A percentile compares a stretch with the other conserved stretches of the same genome.
Evolutionary conservation across 35 echinoderm and acorn worm species (phyloP).

Genomic region (Ophioderma brevispina): DNA sequence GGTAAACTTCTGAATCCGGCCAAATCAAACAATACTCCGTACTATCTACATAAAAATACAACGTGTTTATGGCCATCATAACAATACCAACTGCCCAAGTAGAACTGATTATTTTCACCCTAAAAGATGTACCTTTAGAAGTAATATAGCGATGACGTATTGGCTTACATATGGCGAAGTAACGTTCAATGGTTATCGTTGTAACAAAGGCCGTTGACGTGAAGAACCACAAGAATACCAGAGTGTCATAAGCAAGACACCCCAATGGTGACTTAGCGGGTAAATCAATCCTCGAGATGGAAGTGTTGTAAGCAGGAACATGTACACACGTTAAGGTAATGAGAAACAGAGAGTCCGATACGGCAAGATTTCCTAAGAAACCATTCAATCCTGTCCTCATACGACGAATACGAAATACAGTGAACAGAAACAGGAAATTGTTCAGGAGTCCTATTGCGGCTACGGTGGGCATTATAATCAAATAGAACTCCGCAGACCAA

Average conservation of each 20-base stretch:
- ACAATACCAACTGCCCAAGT: neutral
- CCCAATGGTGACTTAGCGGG: neutral
- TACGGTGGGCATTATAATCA: neutral
- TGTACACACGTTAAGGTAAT: neutral
- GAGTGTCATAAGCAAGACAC: neutral
- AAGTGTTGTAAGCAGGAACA: neutral
- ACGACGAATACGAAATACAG: neutral
- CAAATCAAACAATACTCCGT: neutral
- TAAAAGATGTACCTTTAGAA: neutral
- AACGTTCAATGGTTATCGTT: neutral
- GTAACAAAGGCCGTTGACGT: neutral
- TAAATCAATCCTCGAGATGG: neutral
- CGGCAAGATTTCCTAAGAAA: neutral
- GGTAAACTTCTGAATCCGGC: neutral
- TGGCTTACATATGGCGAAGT: neutral
- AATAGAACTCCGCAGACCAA: neutral
- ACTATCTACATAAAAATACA: neutral
- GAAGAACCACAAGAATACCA: neutral
- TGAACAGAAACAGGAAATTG: neutral
- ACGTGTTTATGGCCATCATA: neutral
- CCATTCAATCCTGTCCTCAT: neutral
- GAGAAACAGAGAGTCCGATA: neutral
- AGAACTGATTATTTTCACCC: neutral
- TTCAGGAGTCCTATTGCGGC: neutral
- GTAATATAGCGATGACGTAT: neutral